phyloP scores from a whole-genome alignment of 1,140 invertebrate genomes.

The Ceratina calcarata region DNA sequence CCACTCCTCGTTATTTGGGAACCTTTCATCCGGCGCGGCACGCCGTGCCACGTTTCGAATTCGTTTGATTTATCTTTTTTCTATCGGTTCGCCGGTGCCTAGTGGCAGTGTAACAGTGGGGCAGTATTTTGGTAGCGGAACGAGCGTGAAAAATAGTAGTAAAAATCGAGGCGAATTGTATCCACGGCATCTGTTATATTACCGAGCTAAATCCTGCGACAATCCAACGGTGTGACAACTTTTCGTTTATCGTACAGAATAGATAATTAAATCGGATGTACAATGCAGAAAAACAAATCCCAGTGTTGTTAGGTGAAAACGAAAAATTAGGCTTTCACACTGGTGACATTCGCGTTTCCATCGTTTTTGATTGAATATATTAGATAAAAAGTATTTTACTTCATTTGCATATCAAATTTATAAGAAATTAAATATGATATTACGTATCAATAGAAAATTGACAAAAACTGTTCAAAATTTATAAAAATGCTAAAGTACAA shows the following conservation, averaged over 20 bases:
- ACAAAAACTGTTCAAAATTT: too few relatives aligned
- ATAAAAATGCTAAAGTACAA: too few relatives aligned
- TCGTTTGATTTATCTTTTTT: slow-evolving; percentile 53
- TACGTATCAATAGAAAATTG: too few relatives aligned
- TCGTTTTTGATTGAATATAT: too few relatives aligned
- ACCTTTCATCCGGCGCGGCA: slow-evolving; percentile 45
- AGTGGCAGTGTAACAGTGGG: slow-evolving; percentile 6
- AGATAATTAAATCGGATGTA: slow-evolving; percentile 57
- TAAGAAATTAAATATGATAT: too few relatives aligned
- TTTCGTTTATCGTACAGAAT: slow-evolving; percentile 28
- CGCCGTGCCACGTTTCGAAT: slow-evolving; percentile 21
- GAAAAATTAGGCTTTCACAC: too few relatives aligned
- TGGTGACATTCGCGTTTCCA: too few relatives aligned
- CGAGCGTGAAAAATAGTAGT: slow-evolving; percentile 55
- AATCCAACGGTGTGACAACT: slow-evolving; percentile 21
- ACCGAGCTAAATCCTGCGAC: slow-evolving; percentile 22
- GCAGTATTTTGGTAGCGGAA: slow-evolving; percentile 49
- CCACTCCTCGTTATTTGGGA: slow-evolving; percentile 62
- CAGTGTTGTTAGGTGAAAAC: too few relatives aligned
- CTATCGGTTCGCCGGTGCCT: slow-evolving; percentile 15
- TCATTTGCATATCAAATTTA: too few relatives aligned
- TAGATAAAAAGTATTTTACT: too few relatives aligned
- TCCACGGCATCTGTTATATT: slow-evolving; percentile 28
- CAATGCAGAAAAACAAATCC: slow-evolving; percentile 8
- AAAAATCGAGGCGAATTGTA: slow-evolving; percentile 32